Percentiles rank a stretch among this genome's conserved stretches.
Conservation (phyloP, 2,113 vertebrate species). For the Hydrolagus affinis region DNA sequence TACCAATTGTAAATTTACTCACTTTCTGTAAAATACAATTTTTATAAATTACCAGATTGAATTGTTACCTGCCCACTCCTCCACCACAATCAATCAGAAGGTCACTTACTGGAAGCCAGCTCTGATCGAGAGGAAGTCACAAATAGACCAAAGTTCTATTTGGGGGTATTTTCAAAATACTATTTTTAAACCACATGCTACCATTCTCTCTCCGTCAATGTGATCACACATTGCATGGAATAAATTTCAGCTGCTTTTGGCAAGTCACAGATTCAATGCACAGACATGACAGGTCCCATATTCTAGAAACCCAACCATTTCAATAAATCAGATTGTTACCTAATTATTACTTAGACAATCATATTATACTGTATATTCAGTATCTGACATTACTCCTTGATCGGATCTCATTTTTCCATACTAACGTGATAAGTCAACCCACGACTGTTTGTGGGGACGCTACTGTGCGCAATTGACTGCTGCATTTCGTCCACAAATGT, state of each 20-base stretch:
- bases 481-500: too few species aligned
- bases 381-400: background rate
- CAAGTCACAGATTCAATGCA: background rate
- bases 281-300: background rate
- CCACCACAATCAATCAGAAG: background rate
- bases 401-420: background rate
- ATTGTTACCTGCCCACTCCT: background rate
- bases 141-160: background rate
- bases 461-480: too few species aligned
- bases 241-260: background rate
- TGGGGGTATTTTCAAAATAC: background rate
- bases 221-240: background rate
- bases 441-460: too few species aligned
- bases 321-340: background rate
- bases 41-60: background rate
- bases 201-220: background rate
- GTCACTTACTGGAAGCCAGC: background rate
- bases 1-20: too few species aligned
- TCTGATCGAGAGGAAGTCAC: background rate
- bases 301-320: background rate
- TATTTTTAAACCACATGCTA: background rate
- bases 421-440: too few species aligned
- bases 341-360: background rate
- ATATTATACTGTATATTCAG: too few species aligned
- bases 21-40: background rate